Evolutionary conservation across 2,113 vertebrate species (phyloP).

Genomic region (Lipotes vexillifer): DNA sequence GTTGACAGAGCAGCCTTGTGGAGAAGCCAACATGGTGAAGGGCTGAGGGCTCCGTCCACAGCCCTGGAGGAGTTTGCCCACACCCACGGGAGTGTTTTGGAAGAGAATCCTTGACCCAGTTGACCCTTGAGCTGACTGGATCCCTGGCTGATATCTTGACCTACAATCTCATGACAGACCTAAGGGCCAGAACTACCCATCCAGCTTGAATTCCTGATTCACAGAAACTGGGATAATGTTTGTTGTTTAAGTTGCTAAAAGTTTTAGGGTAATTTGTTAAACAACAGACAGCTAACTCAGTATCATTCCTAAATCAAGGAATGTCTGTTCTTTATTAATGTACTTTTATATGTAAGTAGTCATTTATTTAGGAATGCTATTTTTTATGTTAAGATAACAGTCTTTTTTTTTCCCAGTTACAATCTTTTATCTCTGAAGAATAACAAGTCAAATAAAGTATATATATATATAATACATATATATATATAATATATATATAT

Average conservation of each 20-base stretch:
- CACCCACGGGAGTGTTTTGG: fast-evolving
- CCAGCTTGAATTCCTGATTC: background rate
- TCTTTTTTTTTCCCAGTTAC: background rate
- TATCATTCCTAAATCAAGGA: background rate
- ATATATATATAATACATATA: background rate
- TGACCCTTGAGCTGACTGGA: background rate
- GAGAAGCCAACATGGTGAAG: background rate
- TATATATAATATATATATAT: no score
- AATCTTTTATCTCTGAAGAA: background rate
- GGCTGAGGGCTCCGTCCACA: fast-evolving
- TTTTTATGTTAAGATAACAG: background rate
- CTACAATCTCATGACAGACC: background rate
- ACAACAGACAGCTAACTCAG: background rate
- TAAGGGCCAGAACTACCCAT: background rate
- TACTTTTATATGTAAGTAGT: background rate
- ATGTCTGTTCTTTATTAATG: background rate
- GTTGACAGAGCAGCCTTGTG: fast-evolving
- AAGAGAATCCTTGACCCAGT: background rate
- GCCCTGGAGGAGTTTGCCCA: background rate
- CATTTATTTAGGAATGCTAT: background rate
- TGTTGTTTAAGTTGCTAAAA: background rate
- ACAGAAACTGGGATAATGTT: background rate
- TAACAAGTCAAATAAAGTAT: background rate
- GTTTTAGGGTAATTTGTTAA: background rate
- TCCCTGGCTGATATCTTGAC: background rate